Evolutionary conservation across 2,797 vertebrate species (phyloP), one percentile per base, ranked within the genome.

Genomic region (Sebastiscus tertius): DNA sequence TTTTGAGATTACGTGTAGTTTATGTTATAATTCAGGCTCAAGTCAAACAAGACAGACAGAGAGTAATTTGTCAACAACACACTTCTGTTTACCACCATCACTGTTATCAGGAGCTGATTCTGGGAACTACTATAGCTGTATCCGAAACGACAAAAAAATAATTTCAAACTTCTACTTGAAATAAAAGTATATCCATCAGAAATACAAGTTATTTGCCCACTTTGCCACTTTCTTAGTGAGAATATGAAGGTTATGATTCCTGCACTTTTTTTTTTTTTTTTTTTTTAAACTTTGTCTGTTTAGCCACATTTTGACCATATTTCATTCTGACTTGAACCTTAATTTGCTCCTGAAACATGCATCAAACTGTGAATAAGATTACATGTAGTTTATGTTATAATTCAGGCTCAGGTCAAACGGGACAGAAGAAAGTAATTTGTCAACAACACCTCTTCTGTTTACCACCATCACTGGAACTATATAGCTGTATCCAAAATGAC

Each of bases 41-140:
- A 3, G 22, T 80, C 49, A 59, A 62, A 46, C 24, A 11, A 27
- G 36, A 16, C 18, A 8, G 46, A 58, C 36, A 64, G 49, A 84
- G 76, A 73, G 46, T 26, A 13, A 72, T 79, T 81, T 84, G 63
- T 87, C 80, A 87, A 72, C 76, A 85, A 54, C 70, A 61, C 22
- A 52, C 77, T 56, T 46, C 61, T 80, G 71, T 78, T 86, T 74
- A 65, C 39, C 46, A 58, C 54, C 54, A 29, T 24, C 58, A 33
- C 31, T 62, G 72, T n/a, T 18, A 61, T 13, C 70, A 29, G 8
- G 33, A 72, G 1, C 49, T 39, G 7, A 62, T 26, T 22, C 36
- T 63, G n/a, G 61, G n/a, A 29, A 70, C 7, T 46, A 29, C 14
- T 39, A 39, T 39, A 39, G 12, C 59, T 27, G 13, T 11, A 13